A percentile compares a stretch with the other conserved stretches of the same genome.
Conservation (phyloP, 2,888 invertebrate species). For the Orthosia incerta region DNA sequence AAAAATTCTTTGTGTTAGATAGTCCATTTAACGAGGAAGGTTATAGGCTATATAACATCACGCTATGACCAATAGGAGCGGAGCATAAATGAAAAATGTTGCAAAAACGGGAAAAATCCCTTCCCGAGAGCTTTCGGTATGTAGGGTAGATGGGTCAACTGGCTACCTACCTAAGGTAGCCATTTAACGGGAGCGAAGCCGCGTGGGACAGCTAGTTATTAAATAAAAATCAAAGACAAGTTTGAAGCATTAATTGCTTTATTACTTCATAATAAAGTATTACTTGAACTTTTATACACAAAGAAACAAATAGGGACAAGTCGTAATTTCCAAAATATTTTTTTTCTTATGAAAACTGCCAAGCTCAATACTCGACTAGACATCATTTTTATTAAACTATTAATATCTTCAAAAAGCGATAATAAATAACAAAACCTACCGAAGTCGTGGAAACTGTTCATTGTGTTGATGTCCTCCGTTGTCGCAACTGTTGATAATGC, state of each 20-base stretch:
- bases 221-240: constrained; percentile 53
- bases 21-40: too few species aligned
- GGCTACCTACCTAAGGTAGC: too few species aligned
- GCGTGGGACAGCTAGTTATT: too few species aligned
- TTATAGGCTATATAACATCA: too few species aligned
- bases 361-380: constrained; percentile 68
- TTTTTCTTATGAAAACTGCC: constrained; percentile 68
- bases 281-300: constrained; percentile 81
- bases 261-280: constrained; percentile 75
- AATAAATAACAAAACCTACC: constrained; percentile 64
- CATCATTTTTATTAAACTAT: constrained; percentile 60
- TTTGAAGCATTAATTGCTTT: constrained; percentile 74
- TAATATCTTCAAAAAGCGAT: constrained; percentile 64
- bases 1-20: too few species aligned
- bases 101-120: too few species aligned
- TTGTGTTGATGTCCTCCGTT: constrained; percentile 56
- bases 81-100: too few species aligned
- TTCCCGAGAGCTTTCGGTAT: too few species aligned
- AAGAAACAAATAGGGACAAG: constrained; percentile 80
- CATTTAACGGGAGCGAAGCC: too few species aligned
- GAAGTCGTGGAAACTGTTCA: constrained; percentile 51
- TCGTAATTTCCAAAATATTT: constrained; percentile 68
- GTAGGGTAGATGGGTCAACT: too few species aligned
- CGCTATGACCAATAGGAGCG: too few species aligned
- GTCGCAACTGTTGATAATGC: constrained; percentile 46